Percentiles rank a stretch among this genome's conserved stretches.
Evolutionary conservation across 2,113 vertebrate species (phyloP).

Genomic region (Chloropsis hardwickii): DNA sequence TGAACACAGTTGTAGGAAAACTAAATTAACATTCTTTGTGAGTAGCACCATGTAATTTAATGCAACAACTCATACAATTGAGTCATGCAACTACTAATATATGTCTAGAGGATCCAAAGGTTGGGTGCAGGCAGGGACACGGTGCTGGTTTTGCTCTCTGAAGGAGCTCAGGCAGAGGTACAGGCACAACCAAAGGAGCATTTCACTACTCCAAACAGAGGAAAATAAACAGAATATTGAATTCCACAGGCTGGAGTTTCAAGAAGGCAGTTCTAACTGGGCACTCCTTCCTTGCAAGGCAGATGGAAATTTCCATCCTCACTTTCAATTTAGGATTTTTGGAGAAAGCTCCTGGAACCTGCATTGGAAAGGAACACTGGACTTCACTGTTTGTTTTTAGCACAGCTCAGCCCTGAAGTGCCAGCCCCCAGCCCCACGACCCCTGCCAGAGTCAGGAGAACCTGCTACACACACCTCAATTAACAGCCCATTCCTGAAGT

Average conservation of each 20-base stretch:
- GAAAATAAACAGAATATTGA: neutral
- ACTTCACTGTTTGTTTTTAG: neutral
- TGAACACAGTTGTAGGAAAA: constrained; percentile 71
- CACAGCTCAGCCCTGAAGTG: neutral
- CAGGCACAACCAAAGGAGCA: neutral
- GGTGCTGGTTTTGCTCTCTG: neutral
- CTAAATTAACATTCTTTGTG: constrained; percentile 73
- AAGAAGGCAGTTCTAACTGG: neutral
- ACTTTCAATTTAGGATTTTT: neutral
- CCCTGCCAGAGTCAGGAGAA: neutral
- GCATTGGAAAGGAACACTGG: neutral
- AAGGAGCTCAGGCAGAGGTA: neutral
- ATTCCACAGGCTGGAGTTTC: neutral
- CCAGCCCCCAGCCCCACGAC: fast-evolving
- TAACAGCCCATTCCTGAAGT: neutral
- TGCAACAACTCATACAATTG: constrained; percentile 73
- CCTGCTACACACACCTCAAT: fast-evolving
- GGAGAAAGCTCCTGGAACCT: fast-evolving
- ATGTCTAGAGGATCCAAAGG: neutral
- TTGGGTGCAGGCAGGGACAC: neutral
- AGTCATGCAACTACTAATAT: constrained; percentile 15
- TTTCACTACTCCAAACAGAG: neutral
- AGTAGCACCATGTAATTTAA: constrained; percentile 73
- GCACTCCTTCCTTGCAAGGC: neutral
- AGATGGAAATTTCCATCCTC: neutral